A percentile compares a stretch with the other conserved stretches of the same genome.
These are phyloP conservation scores for Strigops habroptila DNA, from an alignment of 2,113 vertebrate genomes.

Conservation along the genomic window DNA sequence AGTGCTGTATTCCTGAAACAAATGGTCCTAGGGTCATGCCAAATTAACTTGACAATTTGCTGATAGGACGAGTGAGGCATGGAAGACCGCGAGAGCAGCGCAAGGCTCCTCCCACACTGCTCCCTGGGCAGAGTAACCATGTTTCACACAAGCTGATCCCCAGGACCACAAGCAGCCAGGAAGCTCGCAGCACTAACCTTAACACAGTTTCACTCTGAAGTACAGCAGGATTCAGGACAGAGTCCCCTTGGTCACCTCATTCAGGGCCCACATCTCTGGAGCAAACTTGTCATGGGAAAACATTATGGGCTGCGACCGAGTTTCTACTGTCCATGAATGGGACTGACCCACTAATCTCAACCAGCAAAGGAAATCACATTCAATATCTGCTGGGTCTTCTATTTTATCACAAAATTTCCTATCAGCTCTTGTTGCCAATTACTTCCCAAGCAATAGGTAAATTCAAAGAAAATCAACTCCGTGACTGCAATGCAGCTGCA, in stretches of 20 bases:
- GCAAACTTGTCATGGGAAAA: background rate
- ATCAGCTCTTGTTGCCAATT: background rate
- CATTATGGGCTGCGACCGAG: fast-evolving
- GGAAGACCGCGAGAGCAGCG: background rate
- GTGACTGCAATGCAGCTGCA: background rate
- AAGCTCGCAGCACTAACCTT: background rate
- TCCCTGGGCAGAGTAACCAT: background rate
- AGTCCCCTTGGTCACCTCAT: background rate
- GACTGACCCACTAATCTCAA: background rate
- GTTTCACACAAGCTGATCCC: background rate
- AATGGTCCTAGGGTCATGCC: background rate
- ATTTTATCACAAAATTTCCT: background rate
- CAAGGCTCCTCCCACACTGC: background rate
- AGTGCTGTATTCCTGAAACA: background rate
- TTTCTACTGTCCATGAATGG: background rate
- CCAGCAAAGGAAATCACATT: background rate
- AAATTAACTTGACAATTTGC: background rate
- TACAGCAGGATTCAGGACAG: background rate
- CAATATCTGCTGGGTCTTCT: background rate
- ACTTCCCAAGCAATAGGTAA: background rate
- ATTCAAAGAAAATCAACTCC: background rate
- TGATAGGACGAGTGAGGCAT: background rate
- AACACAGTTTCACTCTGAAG: background rate
- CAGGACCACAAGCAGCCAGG: background rate
- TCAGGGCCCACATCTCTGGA: background rate